Conservation (phyloP, 2,888 invertebrate species). For the Sisyra nigra region DNA sequence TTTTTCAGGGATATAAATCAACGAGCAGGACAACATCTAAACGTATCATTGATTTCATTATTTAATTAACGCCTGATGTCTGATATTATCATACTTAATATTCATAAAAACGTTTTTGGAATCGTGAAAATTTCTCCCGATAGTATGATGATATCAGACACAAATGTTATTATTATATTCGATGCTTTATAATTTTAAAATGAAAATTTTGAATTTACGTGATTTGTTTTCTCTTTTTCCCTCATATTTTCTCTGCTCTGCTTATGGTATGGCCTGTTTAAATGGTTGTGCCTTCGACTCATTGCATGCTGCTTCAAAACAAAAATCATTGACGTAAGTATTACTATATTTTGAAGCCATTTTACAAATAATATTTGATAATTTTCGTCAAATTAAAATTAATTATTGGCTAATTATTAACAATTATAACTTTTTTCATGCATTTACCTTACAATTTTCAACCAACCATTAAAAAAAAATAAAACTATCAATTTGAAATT, state of each 20-base stretch:
- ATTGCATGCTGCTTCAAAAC: slow-evolving; percentile 62
- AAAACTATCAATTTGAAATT: not conserved
- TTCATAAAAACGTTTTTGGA: not conserved
- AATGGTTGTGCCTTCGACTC: slow-evolving; percentile 65
- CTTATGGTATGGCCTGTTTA: slow-evolving; percentile 58
- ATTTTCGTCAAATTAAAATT: slow-evolving; percentile 4
- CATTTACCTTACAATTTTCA: no score
- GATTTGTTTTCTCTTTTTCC: slow-evolving; percentile 56
- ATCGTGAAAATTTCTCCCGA: not conserved
- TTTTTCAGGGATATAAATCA: slow-evolving; percentile 2
- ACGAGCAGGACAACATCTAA: no score
- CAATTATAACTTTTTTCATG: no score
- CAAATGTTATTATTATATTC: not conserved
- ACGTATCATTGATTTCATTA: no score
- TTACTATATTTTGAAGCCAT: slow-evolving; percentile 22
- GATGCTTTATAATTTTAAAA: slow-evolving; percentile 7
- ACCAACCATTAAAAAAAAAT: no score
- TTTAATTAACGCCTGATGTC: not conserved
- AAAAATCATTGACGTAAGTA: slow-evolving; percentile 61
- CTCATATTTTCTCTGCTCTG: slow-evolving; percentile 69
- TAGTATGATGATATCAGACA: not conserved
- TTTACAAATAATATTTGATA: slow-evolving; percentile 12
- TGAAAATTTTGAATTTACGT: slow-evolving; percentile 41
- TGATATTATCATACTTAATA: slow-evolving; percentile 1
- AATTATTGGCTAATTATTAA: slow-evolving; percentile 5